Base-by-base conservation (phyloP, 1,140 invertebrate species). In the Scylla paramamosain region DNA sequence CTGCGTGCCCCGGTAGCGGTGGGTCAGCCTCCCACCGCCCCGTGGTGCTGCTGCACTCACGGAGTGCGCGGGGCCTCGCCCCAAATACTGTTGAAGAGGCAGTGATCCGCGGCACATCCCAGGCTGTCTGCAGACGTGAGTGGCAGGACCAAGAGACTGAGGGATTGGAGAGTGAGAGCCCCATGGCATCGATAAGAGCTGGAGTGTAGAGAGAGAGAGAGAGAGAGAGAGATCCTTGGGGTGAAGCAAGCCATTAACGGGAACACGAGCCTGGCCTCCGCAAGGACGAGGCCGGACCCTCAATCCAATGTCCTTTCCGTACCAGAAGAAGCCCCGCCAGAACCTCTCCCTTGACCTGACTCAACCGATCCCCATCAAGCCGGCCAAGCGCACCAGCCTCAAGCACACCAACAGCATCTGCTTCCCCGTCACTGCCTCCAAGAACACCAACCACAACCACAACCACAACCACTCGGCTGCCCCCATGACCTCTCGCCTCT, bases 361-460 rank as follows among this genome's bases (percentile, higher is more conserved):
- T 39, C 94, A 95, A 29, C 94, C 94, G 3, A 95, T 95, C 28
- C 82, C 87, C 8, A 95, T 95, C 7, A 92, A 92, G 12, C 94
- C 94, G n/a, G 25, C 83, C 7, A 95, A 92, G 84, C 82, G 91
- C 20, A 86, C 94, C 0, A 83, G 83, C 48, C 39, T 95, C 77
- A 95, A 95, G 82, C 94, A 95, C 94, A 95, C 91, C 91, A 95
- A 93, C 86, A 95, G 94, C 84, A 91, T 95, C 52, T 95, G 94
- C 89, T 45, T 95, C 6, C 94, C 94, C 2, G 29, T 92, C 29
- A 92, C 90, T 32, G 84, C 45, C 32, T 4, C 59, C 83, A 87
- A 52, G 45, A 32, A 39, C 84, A 29, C 25, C 14, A 86, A 46
- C 32, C 48, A 32, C 59, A 48, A 59, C 29, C 45, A 45, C 48